A percentile compares a stretch with the other conserved stretches of the same genome.
Conservation (phyloP, 2,888 invertebrate genomes). For the Selenia dentaria region DNA sequence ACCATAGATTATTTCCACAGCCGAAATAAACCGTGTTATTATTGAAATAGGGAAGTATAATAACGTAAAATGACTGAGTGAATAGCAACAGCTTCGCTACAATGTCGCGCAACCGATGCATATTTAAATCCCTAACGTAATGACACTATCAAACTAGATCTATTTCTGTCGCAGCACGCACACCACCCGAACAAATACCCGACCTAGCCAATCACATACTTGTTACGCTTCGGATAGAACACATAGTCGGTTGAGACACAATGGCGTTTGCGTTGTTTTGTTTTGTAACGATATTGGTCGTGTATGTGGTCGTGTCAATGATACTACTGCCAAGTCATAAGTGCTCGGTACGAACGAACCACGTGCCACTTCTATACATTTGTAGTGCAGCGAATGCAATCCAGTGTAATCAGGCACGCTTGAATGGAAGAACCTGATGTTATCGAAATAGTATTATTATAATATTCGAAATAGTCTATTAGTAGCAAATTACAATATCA, state of each 20-base stretch:
- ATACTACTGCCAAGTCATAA: slow-evolving; percentile 62
- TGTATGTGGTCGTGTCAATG: slow-evolving; percentile 47
- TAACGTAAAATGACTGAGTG: slow-evolving; percentile 44
- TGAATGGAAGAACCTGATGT: no score
- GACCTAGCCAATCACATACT: slow-evolving; percentile 30
- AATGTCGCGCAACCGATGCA: slow-evolving; percentile 57
- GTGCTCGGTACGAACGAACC: slow-evolving; percentile 52
- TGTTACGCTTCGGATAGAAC: slow-evolving; percentile 23
- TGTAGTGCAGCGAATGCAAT: slow-evolving; percentile 25
- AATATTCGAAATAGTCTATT: no score
- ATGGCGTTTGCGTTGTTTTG: slow-evolving; percentile 31
- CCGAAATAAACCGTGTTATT: slow-evolving; percentile 47
- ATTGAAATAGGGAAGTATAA: slow-evolving; percentile 64
- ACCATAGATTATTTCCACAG: slow-evolving; percentile 9
- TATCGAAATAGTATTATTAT: no score
- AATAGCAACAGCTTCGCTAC: slow-evolving; percentile 58
- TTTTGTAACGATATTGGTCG: slow-evolving; percentile 20
- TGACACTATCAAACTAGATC: slow-evolving; percentile 52
- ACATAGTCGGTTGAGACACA: slow-evolving; percentile 25
- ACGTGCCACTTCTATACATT: slow-evolving; percentile 58
- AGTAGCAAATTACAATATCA: no score
- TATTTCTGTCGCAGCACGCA: slow-evolving; percentile 54
- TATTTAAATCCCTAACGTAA: slow-evolving; percentile 64
- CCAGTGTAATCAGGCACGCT: slow-evolving; percentile 46
- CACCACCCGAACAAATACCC: slow-evolving; percentile 26